A percentile compares a stretch with the other conserved stretches of the same genome.
Conservation (phyloP, 2,888 invertebrate species). For the Pterobdella sp. region DNA sequence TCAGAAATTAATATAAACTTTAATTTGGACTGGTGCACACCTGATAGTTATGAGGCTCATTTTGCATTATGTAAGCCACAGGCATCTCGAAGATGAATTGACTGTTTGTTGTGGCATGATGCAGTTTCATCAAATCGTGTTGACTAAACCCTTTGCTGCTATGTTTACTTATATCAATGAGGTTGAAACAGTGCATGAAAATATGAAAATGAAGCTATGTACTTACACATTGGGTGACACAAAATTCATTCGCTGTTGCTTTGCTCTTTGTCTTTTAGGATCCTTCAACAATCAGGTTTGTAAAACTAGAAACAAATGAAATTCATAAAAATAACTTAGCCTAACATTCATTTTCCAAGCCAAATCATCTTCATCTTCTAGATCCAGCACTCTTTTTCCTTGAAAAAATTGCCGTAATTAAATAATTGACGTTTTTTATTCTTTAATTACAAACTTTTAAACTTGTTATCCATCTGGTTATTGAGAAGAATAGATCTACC, state of each 20-base stretch:
- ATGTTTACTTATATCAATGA: not conserved
- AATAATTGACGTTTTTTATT: not conserved
- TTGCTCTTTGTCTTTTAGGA: not conserved
- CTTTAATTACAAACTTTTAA: not conserved
- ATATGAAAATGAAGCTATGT: not conserved
- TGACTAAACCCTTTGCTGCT: conserved; percentile 11
- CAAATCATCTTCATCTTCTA: conserved; percentile 22
- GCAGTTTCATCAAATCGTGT: conserved; percentile 25
- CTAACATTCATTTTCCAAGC: not conserved
- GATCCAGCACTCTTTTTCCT: conserved; percentile 20
- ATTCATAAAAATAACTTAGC: not conserved
- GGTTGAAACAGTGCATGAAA: not conserved
- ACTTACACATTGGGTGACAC: conserved; percentile 3
- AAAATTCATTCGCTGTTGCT: conserved; percentile 2
- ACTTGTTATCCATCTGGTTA: conserved; percentile 4
- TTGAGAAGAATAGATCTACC: not conserved
- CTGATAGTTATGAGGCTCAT: conserved; percentile 30
- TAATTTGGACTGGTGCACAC: conserved; percentile 19
- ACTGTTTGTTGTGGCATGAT: not conserved
- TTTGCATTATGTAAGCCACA: conserved; percentile 24
- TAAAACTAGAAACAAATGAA: not conserved
- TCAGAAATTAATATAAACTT: too few relatives aligned
- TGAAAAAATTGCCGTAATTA: not conserved
- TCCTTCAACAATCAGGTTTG: not conserved
- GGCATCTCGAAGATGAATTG: conserved; percentile 18